These are phyloP conservation scores for Gila orcuttii DNA, from an alignment of 2,113 vertebrate genomes.

Conservation along the genomic window DNA sequence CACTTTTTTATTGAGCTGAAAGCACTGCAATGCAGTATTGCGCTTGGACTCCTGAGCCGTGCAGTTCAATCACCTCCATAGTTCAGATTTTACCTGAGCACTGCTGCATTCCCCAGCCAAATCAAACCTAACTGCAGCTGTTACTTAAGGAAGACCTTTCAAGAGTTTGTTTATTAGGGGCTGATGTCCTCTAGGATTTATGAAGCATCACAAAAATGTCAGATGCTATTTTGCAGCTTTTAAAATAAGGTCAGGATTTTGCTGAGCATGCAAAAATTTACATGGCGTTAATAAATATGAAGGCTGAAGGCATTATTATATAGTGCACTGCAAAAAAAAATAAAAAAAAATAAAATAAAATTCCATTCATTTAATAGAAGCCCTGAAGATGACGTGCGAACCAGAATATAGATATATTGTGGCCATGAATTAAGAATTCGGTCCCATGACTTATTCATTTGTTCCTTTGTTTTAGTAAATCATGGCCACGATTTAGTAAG, in stretches of 20 bases:
- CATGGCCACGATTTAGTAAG: too few relatives aligned
- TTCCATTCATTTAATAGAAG: neutral
- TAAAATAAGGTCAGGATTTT: neutral
- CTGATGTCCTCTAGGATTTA: neutral
- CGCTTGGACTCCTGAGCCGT: slow-evolving; percentile 28
- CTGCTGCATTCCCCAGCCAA: slow-evolving; percentile 25
- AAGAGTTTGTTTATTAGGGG: neutral
- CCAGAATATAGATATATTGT: too few relatives aligned
- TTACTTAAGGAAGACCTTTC: slow-evolving; percentile 6
- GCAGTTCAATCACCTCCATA: slow-evolving; percentile 27
- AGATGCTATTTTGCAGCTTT: neutral
- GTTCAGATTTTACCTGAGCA: slow-evolving; percentile 29
- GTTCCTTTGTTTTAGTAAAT: too few relatives aligned
- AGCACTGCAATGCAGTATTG: slow-evolving; percentile 64
- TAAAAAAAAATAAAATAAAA: too few relatives aligned
- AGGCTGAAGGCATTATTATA: neutral
- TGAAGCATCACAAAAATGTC: neutral
- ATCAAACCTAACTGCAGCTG: neutral
- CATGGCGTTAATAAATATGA: neutral
- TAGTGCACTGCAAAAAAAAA: neutral
- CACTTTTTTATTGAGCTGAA: slow-evolving; percentile 50
- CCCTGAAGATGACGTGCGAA: too few relatives aligned
- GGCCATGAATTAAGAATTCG: too few relatives aligned
- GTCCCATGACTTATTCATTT: too few relatives aligned
- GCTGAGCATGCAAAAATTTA: slow-evolving; percentile 11